Evolutionary conservation across 2,797 vertebrate species (phyloP).

Genomic region (Xiphorhynchus erythropygius): DNA sequence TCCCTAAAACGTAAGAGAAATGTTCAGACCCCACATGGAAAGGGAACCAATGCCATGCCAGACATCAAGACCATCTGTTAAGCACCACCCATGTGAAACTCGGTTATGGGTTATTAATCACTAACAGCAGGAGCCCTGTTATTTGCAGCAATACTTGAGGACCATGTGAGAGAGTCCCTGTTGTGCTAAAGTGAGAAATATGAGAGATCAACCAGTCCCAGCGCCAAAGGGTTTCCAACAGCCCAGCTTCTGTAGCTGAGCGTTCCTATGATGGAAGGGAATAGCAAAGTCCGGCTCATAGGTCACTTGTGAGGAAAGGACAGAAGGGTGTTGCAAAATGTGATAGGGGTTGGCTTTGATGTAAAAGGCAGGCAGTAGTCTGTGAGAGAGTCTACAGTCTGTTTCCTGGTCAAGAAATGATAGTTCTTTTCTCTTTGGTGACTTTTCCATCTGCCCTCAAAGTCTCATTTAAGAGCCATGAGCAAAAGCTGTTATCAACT

Average conservation of each 20-base stretch:
- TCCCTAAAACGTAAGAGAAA: neutral
- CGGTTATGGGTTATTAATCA: constrained; percentile 34
- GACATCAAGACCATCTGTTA: constrained; percentile 34
- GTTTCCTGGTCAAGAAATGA: constrained; percentile 10
- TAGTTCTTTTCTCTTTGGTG: constrained; percentile 20
- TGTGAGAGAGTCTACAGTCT: neutral
- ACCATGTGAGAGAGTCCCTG: neutral
- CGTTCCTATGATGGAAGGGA: neutral
- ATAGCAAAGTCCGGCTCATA: neutral
- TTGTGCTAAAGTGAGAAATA: neutral
- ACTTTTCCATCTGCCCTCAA: constrained; percentile 11
- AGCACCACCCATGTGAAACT: neutral
- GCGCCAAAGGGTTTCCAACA: neutral
- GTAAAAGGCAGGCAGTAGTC: neutral
- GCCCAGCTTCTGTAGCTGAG: neutral
- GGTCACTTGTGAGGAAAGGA: neutral
- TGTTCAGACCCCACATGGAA: neutral
- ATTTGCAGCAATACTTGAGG: neutral
- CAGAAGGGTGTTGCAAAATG: neutral
- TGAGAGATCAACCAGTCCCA: neutral
- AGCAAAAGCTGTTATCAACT: constrained; percentile 2
- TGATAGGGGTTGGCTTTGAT: neutral
- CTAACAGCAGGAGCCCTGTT: neutral
- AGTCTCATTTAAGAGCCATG: neutral
- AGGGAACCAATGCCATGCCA: neutral